Base-by-base conservation (phyloP, 2,888 invertebrate species). In the Leucoma salicis region DNA sequence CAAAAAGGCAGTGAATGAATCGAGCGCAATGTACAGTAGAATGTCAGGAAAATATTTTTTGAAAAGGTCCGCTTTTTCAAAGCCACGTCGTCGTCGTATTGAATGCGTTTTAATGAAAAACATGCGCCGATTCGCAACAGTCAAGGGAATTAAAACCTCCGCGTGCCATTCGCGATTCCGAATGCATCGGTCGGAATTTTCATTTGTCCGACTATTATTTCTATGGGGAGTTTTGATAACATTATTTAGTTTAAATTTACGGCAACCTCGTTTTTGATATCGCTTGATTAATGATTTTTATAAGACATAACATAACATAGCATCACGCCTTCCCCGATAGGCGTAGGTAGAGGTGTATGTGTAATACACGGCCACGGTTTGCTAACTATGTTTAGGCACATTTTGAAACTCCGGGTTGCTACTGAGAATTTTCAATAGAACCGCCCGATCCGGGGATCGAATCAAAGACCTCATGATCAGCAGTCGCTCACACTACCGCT, bases 101-200 rank as follows among this genome's bases (percentile, higher is more conserved):
- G 87, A 89, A 89, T 89, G 85, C 82, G 87, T 86, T 89, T 88
- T 88, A 88, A 88, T 88, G 88, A 88, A 89, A 88, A 88, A 87
- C 87, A 88, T 85, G 85, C 86, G 79, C 86, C 86, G 85, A 87
- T 84, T 88, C 85, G 83, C 79, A 77, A 85, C 84, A 87, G 87
- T 81, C 88, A 82, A 85, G 87, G 87, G 88, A 87, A 88, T 88
- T 89, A 87, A 87, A 86, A 78, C 78, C 83, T 74, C 75, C 70
- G 74, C 73, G 74, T 76, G 73, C 70, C 66, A 71, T 72, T 74
- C 72, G 70, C 74, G 74, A 74, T 72, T 64, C 66, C 72, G 70
- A 78, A 78, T 82, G 78, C 80, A 78, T 76, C 74, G 71, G 65
- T 67, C 62, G 78, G 78, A 78, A 83, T 86, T 85, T 86, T 78